Percentiles rank a stretch among this genome's conserved stretches.
Evolutionary conservation across 2,888 invertebrate species (phyloP).

Genomic region (Pristionchus mayeri): DNA sequence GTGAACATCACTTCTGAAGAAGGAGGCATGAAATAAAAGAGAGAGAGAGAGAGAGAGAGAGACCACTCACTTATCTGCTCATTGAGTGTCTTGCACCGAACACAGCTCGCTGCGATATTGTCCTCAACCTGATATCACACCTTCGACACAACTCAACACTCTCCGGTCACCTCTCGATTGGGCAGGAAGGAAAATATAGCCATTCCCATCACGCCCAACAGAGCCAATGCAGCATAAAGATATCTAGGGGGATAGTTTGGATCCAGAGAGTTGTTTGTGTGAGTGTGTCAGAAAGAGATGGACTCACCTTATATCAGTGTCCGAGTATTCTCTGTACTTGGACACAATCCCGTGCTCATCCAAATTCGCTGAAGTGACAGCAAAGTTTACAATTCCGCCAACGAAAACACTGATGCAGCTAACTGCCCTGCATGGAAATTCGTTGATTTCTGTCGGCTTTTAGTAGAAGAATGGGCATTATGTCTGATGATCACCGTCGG

Average conservation of each 20-base stretch:
- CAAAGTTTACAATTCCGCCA: neutral
- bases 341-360: neutral
- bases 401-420: neutral
- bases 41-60: too few relatives aligned
- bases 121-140: neutral
- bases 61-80: neutral
- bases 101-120: conserved; percentile 1
- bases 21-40: neutral
- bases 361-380: neutral
- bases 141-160: neutral
- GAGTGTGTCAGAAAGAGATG: too few relatives aligned
- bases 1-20: conserved; percentile 7
- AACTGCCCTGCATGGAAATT: neutral
- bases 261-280: neutral
- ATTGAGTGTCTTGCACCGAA: neutral
- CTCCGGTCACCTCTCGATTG: neutral
- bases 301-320: conserved; percentile 38
- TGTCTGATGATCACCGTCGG: too few relatives aligned
- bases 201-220: neutral
- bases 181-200: neutral
- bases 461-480: neutral
- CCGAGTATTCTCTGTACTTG: conserved; percentile 37
- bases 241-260: too few relatives aligned
- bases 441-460: neutral
- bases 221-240: conserved; percentile 14